These are phyloP conservation scores for Oriolus oriolus DNA, from an alignment of 2,113 vertebrate species.

Conservation along the genomic window DNA sequence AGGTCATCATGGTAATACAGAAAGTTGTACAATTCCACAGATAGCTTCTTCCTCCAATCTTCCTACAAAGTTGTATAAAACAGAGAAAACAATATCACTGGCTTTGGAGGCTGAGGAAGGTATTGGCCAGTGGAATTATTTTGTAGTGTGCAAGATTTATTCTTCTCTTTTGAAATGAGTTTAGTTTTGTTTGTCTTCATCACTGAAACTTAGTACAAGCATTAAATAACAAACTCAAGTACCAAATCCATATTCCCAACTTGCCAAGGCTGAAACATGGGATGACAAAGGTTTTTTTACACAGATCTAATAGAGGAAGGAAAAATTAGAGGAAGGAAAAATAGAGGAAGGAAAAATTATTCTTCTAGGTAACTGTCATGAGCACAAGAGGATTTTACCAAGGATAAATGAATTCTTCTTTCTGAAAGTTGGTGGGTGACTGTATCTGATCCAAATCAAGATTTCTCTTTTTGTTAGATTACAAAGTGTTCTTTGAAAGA, in stretches of 20 bases:
- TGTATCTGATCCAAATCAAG: not conserved
- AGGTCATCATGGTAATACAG: not conserved
- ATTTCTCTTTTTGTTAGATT: not conserved
- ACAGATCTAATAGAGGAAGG: not conserved
- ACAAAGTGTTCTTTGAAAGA: not conserved
- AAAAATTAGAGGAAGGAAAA: not conserved
- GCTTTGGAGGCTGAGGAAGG: not conserved
- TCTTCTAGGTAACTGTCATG: not conserved
- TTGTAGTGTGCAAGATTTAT: not conserved
- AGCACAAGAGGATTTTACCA: not conserved
- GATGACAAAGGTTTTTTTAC: not conserved
- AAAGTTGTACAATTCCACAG: not conserved
- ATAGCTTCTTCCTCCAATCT: not conserved
- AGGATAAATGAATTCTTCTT: not conserved
- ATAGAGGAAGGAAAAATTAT: not conserved
- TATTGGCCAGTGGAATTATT: not conserved
- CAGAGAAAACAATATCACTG: slow-evolving; percentile 22
- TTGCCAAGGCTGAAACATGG: not conserved
- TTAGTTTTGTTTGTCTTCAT: slow-evolving; percentile 13
- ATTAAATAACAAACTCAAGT: not conserved
- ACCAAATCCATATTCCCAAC: not conserved
- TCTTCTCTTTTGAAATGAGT: slow-evolving; percentile 24
- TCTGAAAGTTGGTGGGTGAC: not conserved
- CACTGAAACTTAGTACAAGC: not conserved
- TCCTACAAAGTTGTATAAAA: slow-evolving; percentile 10